Base-by-base conservation (phyloP, 2,113 vertebrate genomes). In the Myrmophylax atrothorax region DNA sequence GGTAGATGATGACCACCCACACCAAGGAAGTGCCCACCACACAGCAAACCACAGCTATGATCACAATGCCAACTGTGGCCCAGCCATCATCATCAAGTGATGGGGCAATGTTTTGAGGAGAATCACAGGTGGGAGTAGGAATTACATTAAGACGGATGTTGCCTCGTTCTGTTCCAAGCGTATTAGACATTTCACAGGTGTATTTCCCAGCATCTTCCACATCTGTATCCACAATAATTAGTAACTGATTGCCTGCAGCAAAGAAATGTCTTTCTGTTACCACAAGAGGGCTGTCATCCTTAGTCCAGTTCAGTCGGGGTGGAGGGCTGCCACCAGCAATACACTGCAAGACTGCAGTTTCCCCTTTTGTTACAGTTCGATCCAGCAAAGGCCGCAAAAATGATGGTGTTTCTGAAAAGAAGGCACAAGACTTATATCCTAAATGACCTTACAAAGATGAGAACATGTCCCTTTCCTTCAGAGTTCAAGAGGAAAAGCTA, bases 1-100 rank as follows among this genome's bases (percentile, higher is more conserved):
- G 99, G 97, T 99, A 99, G 82, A 99, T 99, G 97, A 99, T 99
- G 97, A 99, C 98, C 96, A 99, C 99, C 99, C 99, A 99, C 81
- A 99, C 99, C 25, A 99, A 98, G 4, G 99, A 99, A 13, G 99
- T 99, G 91, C 99, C 99, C 93, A 99, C 99, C 95, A 99, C 99
- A 44, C 99, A 99, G 98, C 99, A 99, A 66, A 99, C 99, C 97
- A 99, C 99, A 0, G 99, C 99, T 81, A 99, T 99, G 97, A 99
- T 99, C 78, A 99, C 99, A 6, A 99, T 98, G 33, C 99, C 99
- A 95, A 99, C 98, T 1, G 99, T 99, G 90, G 99, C 98, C 99
- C 99, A 99, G 18, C 98, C 99, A 7, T 99, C 99, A 22, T 98
- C 98, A 2, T 98, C 98, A 3, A 98, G 72, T 0, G 98, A 98